phyloP scores from a whole-genome alignment of 2,888 invertebrate genomes.

The Buathra laborator region DNA sequence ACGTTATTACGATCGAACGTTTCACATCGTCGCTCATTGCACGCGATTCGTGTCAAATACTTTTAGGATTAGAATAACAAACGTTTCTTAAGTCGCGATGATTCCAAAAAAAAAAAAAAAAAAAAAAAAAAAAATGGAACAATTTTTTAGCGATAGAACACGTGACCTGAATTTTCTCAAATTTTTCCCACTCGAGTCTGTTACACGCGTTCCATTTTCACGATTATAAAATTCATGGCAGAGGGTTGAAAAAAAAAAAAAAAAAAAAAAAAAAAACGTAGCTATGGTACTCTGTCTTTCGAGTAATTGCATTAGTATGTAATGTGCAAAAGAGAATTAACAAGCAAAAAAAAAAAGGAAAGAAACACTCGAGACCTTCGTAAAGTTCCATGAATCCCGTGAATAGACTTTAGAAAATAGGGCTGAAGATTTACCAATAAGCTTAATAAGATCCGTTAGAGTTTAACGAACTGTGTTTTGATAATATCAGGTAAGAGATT shows the following conservation, averaged over 20 bases:
- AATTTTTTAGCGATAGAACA: background rate
- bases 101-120: background rate
- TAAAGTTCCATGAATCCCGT: conserved; percentile 24
- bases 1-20: background rate
- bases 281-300: too few species aligned
- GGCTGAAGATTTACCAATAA: conserved; percentile 46
- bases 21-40: too few species aligned
- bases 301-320: too few species aligned
- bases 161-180: background rate
- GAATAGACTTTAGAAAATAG: background rate
- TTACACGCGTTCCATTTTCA: too few species aligned
- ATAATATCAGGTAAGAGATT: conserved; percentile 25
- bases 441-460: conserved; percentile 52
- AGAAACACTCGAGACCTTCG: conserved; percentile 45
- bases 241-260: background rate
- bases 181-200: too few species aligned
- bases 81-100: conserved; percentile 22
- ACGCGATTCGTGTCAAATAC: background rate
- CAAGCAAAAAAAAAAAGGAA: background rate
- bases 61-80: background rate
- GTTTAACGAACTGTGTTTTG: conserved; percentile 55
- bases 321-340: background rate
- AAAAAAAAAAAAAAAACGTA: background rate
- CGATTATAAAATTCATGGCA: background rate
- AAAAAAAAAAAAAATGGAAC: background rate